Evolutionary conservation across 1,140 invertebrate genomes (phyloP), one percentile per base, ranked within the genome.

Genomic region (Drosophila willistoni): DNA sequence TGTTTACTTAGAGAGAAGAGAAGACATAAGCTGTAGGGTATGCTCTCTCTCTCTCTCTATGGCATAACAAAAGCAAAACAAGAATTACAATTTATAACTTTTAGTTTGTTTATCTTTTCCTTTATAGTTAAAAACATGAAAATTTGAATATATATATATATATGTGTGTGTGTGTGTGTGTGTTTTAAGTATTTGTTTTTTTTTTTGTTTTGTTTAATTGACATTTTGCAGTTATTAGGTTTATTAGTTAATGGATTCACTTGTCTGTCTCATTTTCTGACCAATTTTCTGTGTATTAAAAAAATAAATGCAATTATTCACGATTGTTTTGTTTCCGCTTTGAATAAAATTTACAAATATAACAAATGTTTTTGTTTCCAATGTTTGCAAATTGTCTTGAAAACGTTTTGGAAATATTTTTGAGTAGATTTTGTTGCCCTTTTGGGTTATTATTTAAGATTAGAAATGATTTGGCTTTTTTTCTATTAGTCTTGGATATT

Each of bases 271-370:
- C 19, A 51, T 51, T 13, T 7, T 7, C 10, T 47, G 17, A 14
- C 44, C 44, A 47, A 47, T 22, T 3, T 51, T n/a, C n/a, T 51
- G 17, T 19, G 9, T 51, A 22, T 19, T 34, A 10, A 36, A 36
- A 51, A 51, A 51, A 51, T 51, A 51, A 51, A 51, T 51, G 44
- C 44, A 51, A 51, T 36, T 51, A 13, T 39, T 51, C 29, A 29
- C 29, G 29, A 29, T 6, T 29, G 29, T 29, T 29, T 29, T 29
- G 29, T 6, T 29, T 29, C 29, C 29, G 29, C 6, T 29, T 29
- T 6, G 6, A 29, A 29, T 7, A 25, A 2, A 4, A 25, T 25
- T 25, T 25, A 25, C 4, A 25, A 25, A 25, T 4, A 25, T 25
- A 4, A 4, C 1, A 25, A 25, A 25, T 25, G n/a, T n/a, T n/a